Base-by-base conservation (phyloP, 2,888 invertebrate genomes). In the Himalopsyche tibetana region DNA sequence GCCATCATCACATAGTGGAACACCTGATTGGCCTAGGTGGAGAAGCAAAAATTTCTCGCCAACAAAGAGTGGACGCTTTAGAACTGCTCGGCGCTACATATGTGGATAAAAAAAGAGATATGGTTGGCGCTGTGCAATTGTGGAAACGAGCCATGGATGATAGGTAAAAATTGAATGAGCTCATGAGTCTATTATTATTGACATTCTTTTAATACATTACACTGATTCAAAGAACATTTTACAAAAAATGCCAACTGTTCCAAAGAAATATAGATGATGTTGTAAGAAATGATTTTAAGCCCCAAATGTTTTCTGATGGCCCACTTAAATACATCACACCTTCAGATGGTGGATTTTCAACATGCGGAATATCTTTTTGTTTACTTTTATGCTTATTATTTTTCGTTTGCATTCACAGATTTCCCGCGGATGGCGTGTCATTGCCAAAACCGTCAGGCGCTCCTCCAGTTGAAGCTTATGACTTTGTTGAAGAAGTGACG, bases 81-180 rank as follows among this genome's bases (percentile, higher is more conserved):
- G 98, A 99, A 91, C 93, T 99, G 80, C 93, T 99, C 79, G 99
- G 99, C 5, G 98, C 99, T 4, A 99, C 99, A 0, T 98, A 96
- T 92, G 98, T 99, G n/a, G 99, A 99, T 92, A 98, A 98, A 91
- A 96, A 98, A 91, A 94, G 98, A 89, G 98, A 99, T 91, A 98
- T 98, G 96, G 95, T 97, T 86, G 96, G 96, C 63, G 98, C 98
- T 1, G 93, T 98, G 83, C 95, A 95, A 87, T 94, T 97, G 87
- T 99, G 99, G 99, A 96, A 96, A 90, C 94, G 96, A 89, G 98
- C 98, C 42, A 97, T 99, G 96, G 95, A 96, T 88, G 96, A 97
- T 90, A 96, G 98, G 96, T 96, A 90, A 85, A 42, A 42, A 42
- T 42, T 42, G 42, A 42, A 9, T 42, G 5, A 8, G 6, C 9